Base-by-base conservation (phyloP, 1,140 invertebrate species). In the Odontomachus brunneus region DNA sequence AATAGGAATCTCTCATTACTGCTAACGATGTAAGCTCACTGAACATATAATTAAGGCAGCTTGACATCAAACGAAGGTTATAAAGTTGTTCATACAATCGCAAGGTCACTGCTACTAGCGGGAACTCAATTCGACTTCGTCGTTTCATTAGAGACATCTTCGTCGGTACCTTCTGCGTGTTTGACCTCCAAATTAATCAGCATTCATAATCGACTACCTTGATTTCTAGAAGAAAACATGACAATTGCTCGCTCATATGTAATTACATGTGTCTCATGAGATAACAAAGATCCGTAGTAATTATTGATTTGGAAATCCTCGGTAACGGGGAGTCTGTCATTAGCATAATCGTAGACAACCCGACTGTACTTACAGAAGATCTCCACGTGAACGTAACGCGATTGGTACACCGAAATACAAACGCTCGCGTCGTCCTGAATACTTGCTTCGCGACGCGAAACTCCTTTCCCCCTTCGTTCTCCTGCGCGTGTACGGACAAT, bases 241-340 rank as follows among this genome's bases (percentile, higher is more conserved):
- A 62, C 59, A 48, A 82, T 71, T 67, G 5, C 22, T 85, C 55
- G 76, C 44, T 74, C 22, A 9, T 60, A 62, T 14, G 29, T 26
- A 14, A 74, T 88, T 88, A 88, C 71, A 57, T 44, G 67, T 69
- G 5, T 67, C 49, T 71, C 83, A 57, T 71, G 57, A 88, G 38
- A 88, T 88, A 83, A 88, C 74, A 29, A 83, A 85, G 78, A 85
- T 60, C 5, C 69, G 22, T 55, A 72, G 48, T 88, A 88, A 88
- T 85, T 80, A 88, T 88, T 88, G 74, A 88, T 88, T 85, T 83
- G 53, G 55, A 76, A 88, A 75, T 57, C 71, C 15, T 22, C 14
- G 3, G 24, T 44, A 5, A 38, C 17, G 3, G 24, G n/a, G 12
- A 48, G 48, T 22, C 24, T 88, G 51, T 85, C n/a, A 88, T 88